Conservation (phyloP, 2,797 vertebrate genomes). For the Melanitta fusca region DNA sequence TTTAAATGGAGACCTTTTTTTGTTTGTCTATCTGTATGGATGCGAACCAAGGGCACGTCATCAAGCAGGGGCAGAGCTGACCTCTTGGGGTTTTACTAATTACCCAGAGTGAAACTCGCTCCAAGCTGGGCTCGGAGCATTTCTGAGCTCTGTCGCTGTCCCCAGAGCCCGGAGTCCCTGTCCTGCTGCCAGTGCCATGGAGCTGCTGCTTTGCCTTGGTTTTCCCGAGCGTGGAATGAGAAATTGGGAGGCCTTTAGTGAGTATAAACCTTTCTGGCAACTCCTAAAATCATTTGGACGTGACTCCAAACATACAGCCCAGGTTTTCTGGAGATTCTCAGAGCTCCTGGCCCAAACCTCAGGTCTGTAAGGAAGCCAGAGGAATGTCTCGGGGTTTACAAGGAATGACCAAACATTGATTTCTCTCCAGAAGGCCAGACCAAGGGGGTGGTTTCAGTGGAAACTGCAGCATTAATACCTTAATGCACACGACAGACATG, state of each 20-base stretch:
- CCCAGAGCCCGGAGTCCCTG: neutral
- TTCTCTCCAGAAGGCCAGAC: neutral
- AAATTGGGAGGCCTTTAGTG: neutral
- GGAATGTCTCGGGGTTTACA: slow-evolving; percentile 34
- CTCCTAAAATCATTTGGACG: neutral
- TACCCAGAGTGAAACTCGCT: neutral
- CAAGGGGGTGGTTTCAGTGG: neutral
- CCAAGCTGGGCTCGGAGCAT: neutral
- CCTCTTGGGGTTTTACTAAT: neutral
- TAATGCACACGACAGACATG: accelerated
- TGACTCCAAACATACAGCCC: neutral
- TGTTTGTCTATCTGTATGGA: neutral
- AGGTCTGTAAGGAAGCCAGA: slow-evolving; percentile 40
- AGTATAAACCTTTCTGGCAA: slow-evolving; percentile 8
- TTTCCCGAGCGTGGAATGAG: neutral
- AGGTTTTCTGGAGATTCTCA: slow-evolving; percentile 17
- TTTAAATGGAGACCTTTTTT: neutral
- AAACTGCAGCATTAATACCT: neutral
- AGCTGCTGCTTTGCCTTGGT: neutral
- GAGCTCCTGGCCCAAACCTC: slow-evolving; percentile 37
- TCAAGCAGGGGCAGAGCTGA: neutral
- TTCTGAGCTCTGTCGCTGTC: neutral
- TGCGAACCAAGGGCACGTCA: neutral
- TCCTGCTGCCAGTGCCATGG: neutral
- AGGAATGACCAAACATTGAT: neutral